Percentiles rank a stretch among this genome's conserved stretches.
phyloP scores from a whole-genome alignment of 2,888 invertebrate species.

The Oscheius sp. region DNA sequence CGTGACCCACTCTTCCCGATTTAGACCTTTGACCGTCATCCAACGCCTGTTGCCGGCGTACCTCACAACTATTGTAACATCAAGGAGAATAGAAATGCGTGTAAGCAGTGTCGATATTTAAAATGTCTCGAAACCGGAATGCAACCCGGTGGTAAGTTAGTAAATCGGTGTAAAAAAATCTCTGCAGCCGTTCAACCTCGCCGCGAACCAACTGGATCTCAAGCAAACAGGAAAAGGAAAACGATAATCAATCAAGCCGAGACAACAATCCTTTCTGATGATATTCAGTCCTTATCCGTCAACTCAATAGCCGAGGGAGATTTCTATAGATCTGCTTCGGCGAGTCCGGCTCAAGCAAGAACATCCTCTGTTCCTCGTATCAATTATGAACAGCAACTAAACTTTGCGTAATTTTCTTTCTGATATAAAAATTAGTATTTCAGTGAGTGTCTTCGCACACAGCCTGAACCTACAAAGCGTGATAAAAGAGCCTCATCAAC shows the following conservation, averaged over 20 bases:
- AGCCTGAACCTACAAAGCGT: neutral
- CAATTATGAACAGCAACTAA: neutral
- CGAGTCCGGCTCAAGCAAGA: neutral
- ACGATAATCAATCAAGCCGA: neutral
- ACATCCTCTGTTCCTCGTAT: neutral
- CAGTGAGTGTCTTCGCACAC: neutral
- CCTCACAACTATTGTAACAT: neutral
- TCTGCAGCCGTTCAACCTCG: constrained; percentile 63
- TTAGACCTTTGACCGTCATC: constrained; percentile 19
- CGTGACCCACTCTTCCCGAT: too few relatives aligned
- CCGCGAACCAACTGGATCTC: constrained; percentile 66
- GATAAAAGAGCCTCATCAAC: neutral
- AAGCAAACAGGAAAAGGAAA: constrained; percentile 50
- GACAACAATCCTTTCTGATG: neutral
- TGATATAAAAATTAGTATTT: neutral
- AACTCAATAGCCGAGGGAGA: neutral
- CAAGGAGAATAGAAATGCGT: constrained; percentile 52
- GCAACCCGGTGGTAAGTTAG: constrained; percentile 42
- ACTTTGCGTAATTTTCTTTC: neutral
- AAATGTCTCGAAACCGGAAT: constrained; percentile 66
- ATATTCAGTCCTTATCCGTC: neutral
- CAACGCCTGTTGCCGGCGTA: constrained; percentile 2
- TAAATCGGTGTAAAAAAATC: neutral
- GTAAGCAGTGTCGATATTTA: constrained; percentile 62
- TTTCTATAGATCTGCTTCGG: neutral